Conservation (phyloP, 2,888 invertebrate species). For the Tromatobia lineatoria region DNA sequence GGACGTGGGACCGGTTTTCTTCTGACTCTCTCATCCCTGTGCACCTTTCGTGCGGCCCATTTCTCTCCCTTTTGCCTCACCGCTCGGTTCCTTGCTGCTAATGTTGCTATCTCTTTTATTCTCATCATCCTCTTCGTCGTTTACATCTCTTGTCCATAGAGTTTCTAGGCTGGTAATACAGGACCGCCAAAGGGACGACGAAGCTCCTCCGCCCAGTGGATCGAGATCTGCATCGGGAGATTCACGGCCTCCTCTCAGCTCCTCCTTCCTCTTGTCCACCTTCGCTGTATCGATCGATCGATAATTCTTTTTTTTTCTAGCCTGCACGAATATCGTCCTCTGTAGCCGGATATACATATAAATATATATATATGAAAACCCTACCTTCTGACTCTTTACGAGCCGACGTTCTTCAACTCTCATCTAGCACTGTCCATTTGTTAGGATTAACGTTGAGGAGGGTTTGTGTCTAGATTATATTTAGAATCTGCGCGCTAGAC, state of each 20-base stretch:
- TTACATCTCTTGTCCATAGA: constrained; percentile 62
- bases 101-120: constrained; percentile 41
- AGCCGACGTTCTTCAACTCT: constrained; percentile 16
- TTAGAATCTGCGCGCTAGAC: background rate
- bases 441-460: constrained; percentile 35
- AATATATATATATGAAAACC: too few relatives aligned
- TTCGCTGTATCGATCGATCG: constrained; percentile 54
- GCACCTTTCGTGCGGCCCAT: constrained; percentile 23
- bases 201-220: constrained; percentile 65
- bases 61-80: constrained; percentile 35
- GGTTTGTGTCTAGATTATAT: constrained; percentile 1
- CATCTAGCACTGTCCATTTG: constrained; percentile 3
- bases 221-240: constrained; percentile 38
- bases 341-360: background rate
- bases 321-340: constrained; percentile 7
- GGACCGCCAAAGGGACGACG: constrained; percentile 71
- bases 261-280: constrained; percentile 35
- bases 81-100: constrained; percentile 13
- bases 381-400: background rate
- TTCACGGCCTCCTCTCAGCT: constrained; percentile 14
- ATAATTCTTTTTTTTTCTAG: constrained; percentile 39
- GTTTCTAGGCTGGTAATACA: constrained; percentile 74
- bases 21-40: constrained; percentile 29
- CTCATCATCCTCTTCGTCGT: constrained; percentile 24
- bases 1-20: constrained; percentile 74